These are phyloP conservation scores for Menura novaehollandiae DNA, from an alignment of 2,113 vertebrate genomes.

Conservation along the genomic window DNA sequence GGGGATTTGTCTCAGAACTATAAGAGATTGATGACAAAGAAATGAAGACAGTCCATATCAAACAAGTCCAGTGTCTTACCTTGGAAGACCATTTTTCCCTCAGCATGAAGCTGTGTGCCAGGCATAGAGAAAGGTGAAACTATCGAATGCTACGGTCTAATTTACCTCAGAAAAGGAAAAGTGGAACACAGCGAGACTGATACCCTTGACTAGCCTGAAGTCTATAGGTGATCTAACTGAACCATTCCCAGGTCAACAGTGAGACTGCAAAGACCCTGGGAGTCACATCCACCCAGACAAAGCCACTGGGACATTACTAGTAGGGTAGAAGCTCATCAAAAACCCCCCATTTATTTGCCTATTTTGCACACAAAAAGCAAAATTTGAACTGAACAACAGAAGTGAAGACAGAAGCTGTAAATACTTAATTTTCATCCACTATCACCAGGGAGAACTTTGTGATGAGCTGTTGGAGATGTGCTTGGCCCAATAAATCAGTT, in stretches of 20 bases:
- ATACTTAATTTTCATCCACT: background rate
- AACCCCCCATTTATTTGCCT: background rate
- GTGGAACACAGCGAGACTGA: background rate
- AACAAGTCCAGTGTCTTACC: background rate
- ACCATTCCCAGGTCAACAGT: background rate
- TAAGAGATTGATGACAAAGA: background rate
- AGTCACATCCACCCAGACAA: background rate
- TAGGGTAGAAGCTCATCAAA: background rate
- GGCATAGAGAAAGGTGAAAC: background rate
- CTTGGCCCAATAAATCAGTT: background rate
- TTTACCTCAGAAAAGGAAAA: background rate
- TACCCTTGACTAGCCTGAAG: background rate
- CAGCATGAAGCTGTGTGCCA: background rate
- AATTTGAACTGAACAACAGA: background rate
- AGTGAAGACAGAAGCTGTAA: background rate
- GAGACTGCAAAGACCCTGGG: background rate
- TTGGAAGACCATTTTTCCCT: background rate
- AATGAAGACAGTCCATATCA: background rate
- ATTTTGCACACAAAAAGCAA: background rate
- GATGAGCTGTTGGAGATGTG: background rate
- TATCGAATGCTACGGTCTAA: background rate
- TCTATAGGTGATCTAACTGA: background rate
- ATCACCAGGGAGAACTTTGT: background rate
- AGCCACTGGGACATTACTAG: background rate
- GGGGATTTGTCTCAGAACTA: background rate